A percentile compares a stretch with the other conserved stretches of the same genome.
phyloP scores from a whole-genome alignment of 2,113 vertebrate species.

The Pituophis catenifer region DNA sequence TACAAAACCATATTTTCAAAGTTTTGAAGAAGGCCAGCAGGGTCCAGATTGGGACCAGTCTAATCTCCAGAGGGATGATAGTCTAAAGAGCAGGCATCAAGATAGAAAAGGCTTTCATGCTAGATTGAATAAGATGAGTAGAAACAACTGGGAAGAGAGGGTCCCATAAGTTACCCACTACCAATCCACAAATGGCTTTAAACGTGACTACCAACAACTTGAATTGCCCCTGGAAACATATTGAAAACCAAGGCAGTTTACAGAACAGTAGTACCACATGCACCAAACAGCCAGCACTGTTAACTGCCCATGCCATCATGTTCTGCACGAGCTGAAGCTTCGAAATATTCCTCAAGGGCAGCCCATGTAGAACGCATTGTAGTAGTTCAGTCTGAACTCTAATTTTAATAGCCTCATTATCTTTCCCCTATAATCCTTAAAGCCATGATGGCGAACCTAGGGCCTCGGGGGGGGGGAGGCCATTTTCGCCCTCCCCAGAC shows the following conservation, averaged over 20 bases:
- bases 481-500: too few relatives aligned
- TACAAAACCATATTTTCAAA: neutral
- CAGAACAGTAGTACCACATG: neutral
- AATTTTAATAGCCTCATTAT: neutral
- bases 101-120: neutral
- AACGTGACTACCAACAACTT: neutral
- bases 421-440: neutral
- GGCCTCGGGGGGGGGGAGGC: too few relatives aligned
- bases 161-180: neutral
- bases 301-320: neutral
- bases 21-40: neutral
- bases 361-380: neutral
- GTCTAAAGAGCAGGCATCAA: neutral
- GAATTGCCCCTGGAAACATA: neutral
- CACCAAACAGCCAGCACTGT: neutral
- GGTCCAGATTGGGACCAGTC: neutral
- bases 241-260: neutral
- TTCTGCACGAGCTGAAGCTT: neutral
- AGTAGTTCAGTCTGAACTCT: neutral
- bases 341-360: neutral
- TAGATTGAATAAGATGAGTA: neutral
- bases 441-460: neutral
- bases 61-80: neutral
- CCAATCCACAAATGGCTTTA: neutral
- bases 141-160: neutral